phyloP scores from a whole-genome alignment of 2,797 vertebrate species.

The Enteromius argenteus region DNA sequence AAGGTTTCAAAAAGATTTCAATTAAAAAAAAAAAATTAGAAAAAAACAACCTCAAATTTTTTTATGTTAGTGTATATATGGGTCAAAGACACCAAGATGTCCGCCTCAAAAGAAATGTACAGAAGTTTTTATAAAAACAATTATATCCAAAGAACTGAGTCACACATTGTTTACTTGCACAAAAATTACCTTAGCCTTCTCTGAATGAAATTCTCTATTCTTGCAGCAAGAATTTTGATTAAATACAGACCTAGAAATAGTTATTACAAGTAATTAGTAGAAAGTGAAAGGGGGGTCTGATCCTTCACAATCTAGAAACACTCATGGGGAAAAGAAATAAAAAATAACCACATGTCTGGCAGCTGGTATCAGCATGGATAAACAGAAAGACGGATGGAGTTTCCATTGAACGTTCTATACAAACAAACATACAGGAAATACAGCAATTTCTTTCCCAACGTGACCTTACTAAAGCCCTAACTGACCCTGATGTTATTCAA shows the following conservation, averaged over 20 bases:
- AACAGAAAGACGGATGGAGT: constrained; percentile 25
- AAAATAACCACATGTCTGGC: neutral
- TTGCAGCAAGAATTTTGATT: neutral
- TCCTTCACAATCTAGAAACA: constrained; percentile 5
- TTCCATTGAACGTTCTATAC: constrained; percentile 10
- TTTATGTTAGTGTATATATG: neutral
- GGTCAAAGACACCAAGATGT: no score
- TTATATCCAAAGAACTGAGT: neutral
- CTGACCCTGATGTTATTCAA: constrained; percentile 9
- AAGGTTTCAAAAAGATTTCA: neutral
- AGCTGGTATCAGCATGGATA: constrained; percentile 2
- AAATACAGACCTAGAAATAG: neutral
- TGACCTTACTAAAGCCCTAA: neutral
- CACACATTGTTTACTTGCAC: neutral
- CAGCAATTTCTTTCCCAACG: neutral
- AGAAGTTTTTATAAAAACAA: no score
- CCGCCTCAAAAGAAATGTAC: no score
- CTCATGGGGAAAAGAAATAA: neutral
- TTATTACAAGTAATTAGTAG: neutral
- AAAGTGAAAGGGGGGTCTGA: neutral
- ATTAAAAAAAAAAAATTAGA: neutral
- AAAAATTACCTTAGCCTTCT: neutral
- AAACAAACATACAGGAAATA: constrained; percentile 14
- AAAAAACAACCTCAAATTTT: neutral
- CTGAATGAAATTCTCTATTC: neutral